Evolutionary conservation across 2,113 vertebrate species (phyloP), one percentile per base, ranked within the genome.

Genomic region (Circaetus gallicus): DNA sequence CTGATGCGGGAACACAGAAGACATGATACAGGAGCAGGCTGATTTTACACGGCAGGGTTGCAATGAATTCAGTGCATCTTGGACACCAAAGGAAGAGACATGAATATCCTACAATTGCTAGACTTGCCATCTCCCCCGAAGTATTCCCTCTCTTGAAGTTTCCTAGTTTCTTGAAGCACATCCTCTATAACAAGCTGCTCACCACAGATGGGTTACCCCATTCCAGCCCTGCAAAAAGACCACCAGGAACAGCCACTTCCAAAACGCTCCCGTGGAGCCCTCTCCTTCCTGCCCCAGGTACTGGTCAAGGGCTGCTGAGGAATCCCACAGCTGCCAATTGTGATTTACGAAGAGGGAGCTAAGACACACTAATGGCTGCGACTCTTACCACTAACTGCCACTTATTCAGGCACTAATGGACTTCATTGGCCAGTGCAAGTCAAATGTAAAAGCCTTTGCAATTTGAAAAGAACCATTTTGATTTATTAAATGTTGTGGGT

Each of bases 351-450:
- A 86, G 79, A 59, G 63, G 56, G 61, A 96, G 71, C 84, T 79
- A 63, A 90, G 89, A 87, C 62, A 95, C 70, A 28, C 77, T 97
- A 94, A 96, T 79, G 62, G 86, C 69, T 76, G 36, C 13, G 11
- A 83, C 80, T 90, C 71, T 62, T 40, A 63, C 91, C 50, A 24
- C 95, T 97, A 95, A 97, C 98, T 96, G 95, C 87, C 69, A 53
- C 88, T 97, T 85, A 87, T 42, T 96, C 92, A 96, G 71, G 88
- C 67, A 76, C 87, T 97, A 87, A 97, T 96, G 92, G 82, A 92
- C 55, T 63, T 79, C 11, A 15, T 12, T 69, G 82, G 66, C 76
- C 85, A 90, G 65, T 7, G 29, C 32, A 53, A 79, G 53, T 82
- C 56, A 40, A 82, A 85, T 34, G 32, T 62, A 80, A 93, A 95